phyloP scores from a whole-genome alignment of 2,113 vertebrate species.

The Cyrtonyx montezumae region DNA sequence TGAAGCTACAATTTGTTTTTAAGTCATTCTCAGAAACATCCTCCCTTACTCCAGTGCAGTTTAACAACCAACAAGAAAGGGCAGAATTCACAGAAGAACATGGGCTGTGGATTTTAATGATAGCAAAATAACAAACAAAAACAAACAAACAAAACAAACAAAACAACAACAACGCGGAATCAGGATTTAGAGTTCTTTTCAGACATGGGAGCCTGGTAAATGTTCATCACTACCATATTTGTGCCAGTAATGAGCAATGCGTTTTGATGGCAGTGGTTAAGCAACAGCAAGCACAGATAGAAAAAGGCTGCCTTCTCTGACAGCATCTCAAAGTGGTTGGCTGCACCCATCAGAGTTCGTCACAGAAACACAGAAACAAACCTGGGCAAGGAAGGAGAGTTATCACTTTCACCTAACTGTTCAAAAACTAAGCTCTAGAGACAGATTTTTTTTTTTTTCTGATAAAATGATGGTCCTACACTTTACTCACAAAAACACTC shows the following conservation, averaged over 20 bases:
- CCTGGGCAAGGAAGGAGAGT: not conserved
- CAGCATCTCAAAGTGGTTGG: not conserved
- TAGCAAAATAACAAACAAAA: not conserved
- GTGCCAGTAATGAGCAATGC: not conserved
- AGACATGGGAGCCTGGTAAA: not conserved
- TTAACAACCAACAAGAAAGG: not conserved
- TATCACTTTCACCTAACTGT: not conserved
- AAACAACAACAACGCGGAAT: too few species aligned
- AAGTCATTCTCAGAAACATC: not conserved
- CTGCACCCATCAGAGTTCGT: not conserved
- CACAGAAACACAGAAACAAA: not conserved
- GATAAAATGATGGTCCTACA: not conserved
- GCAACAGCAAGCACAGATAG: not conserved
- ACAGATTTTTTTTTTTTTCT: not conserved
- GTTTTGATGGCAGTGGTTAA: accelerated
- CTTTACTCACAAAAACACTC: not conserved
- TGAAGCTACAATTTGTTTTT: not conserved
- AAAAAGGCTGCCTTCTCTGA: not conserved
- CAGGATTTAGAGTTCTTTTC: not conserved
- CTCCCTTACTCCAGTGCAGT: not conserved
- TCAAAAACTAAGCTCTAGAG: not conserved
- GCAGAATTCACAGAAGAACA: not conserved
- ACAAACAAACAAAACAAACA: too few species aligned
- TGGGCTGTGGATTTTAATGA: not conserved
- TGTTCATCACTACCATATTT: not conserved